Base-by-base conservation (phyloP, 1,140 invertebrate genomes). In the Pseudomyrmex cubaensis region DNA sequence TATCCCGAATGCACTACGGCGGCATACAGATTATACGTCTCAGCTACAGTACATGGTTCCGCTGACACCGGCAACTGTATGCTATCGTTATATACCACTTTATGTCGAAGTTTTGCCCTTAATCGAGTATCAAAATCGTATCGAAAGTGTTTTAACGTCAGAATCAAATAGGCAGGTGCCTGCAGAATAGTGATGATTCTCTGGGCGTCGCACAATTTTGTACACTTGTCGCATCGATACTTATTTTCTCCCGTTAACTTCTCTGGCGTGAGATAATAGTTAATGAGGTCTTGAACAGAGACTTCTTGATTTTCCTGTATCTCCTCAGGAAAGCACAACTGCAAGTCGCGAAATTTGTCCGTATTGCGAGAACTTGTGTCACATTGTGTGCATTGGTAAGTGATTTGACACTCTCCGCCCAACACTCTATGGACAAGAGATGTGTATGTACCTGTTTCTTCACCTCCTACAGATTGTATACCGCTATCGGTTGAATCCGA, bases 1-100 rank as follows among this genome's bases (percentile, higher is more conserved):
- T 96, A 96, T 2, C 98, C 97, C 0, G 96, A 96, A 91, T 98
- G 98, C 0, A 98, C 96, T 0, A 98, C 97, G 0, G 97, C 97
- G 0, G 97, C 97, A 90, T 97, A 98, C 0, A 98, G 91, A 10
- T 95, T 95, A 91, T 98, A 98, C 7, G 93, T 93, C 20, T 95
- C 94, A 8, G 93, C 87, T 3, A 86, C 20, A 5, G 62, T 89
- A 74, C 73, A 89, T 12, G 93, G 89, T 46, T 95, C 93, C 8
- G 92, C 92, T 77, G 92, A 94, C 77, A 93, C 95, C 57, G 92
- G 94, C 84, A 95, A 92, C 57, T 94, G 91, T 59, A 96, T 94
- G 0, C 90, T 95, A 62, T 95, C 95, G 89, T 97, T 96, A 84
- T 97, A 95, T 67, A 95, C 94, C 20, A 97, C 96, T 66, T 95